A percentile compares a stretch with the other conserved stretches of the same genome.
These are phyloP conservation scores for Charina bottae DNA, from an alignment of 2,113 vertebrate genomes.

Conservation along the genomic window DNA sequence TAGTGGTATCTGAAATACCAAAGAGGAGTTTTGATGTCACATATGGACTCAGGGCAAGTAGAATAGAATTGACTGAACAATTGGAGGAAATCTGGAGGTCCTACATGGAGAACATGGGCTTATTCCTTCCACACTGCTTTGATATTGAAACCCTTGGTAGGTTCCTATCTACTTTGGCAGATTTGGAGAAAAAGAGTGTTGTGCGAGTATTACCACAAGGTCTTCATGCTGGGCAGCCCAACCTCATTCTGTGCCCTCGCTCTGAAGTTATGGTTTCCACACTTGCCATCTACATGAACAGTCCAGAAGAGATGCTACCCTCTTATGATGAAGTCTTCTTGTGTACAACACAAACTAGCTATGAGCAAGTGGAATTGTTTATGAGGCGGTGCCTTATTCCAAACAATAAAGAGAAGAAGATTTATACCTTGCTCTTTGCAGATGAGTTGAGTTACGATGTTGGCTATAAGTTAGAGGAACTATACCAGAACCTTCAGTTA, in stretches of 20 bases:
- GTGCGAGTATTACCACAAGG: constrained; percentile 77
- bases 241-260: constrained; percentile 84
- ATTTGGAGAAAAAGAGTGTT: constrained; percentile 9
- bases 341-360: constrained; percentile 81
- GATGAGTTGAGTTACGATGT: constrained; percentile 91
- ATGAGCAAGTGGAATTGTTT: constrained; percentile 89
- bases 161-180: constrained; percentile 78
- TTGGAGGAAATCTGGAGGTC: constrained; percentile 79
- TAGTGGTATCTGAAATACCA: accelerated
- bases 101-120: constrained; percentile 77
- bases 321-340: constrained; percentile 90
- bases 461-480: constrained; percentile 81
- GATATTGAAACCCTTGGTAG: constrained; percentile 81
- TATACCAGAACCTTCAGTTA: constrained; percentile 80
- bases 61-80: constrained; percentile 43
- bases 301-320: constrained; percentile 78
- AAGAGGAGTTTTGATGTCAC: background rate
- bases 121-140: constrained; percentile 79
- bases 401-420: constrained; percentile 70
- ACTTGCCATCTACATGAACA: constrained; percentile 90
- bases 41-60: accelerated
- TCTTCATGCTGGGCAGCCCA: constrained; percentile 79
- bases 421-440: constrained; percentile 86
- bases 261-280: constrained; percentile 82
- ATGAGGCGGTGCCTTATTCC: constrained; percentile 84